phyloP scores from a whole-genome alignment of 2,113 vertebrate species.

The Boleophthalmus pectinirostris region DNA sequence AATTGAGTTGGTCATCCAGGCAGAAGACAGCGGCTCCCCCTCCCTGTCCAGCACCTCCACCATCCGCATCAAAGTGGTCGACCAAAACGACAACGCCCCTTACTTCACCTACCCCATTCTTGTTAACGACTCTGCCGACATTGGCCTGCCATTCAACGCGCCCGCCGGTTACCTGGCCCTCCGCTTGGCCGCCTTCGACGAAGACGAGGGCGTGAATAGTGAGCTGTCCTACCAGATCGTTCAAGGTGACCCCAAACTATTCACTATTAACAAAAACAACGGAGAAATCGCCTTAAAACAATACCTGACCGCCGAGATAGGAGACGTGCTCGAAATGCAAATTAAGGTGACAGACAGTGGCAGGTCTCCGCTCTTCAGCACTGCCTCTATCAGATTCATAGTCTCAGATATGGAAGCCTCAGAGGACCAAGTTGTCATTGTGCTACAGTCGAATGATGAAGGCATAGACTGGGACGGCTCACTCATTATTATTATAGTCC shows the following conservation, averaged over 20 bases:
- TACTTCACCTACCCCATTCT: slow-evolving; percentile 64
- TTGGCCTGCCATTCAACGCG: slow-evolving; percentile 59
- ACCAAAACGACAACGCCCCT: slow-evolving; percentile 75
- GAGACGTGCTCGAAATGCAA: slow-evolving; percentile 52
- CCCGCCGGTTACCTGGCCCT: slow-evolving; percentile 68
- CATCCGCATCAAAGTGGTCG: slow-evolving; percentile 66
- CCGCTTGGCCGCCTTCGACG: slow-evolving; percentile 57
- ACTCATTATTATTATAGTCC: slow-evolving; percentile 61
- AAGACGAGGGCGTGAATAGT: slow-evolving; percentile 62
- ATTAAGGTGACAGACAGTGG: slow-evolving; percentile 69
- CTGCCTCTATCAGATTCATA: slow-evolving; percentile 55
- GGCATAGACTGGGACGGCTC: slow-evolving; percentile 48
- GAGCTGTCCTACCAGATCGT: slow-evolving; percentile 63
- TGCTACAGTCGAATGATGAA: slow-evolving; percentile 53
- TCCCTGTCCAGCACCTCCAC: slow-evolving; percentile 49
- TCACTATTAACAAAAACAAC: slow-evolving; percentile 55
- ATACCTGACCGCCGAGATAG: slow-evolving; percentile 44
- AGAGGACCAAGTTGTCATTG: slow-evolving; percentile 64
- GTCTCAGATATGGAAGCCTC: slow-evolving; percentile 64
- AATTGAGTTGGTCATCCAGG: slow-evolving; percentile 67
- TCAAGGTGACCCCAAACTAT: slow-evolving; percentile 60
- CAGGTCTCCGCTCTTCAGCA: slow-evolving; percentile 49
- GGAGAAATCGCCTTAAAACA: slow-evolving; percentile 71
- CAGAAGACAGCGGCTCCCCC: slow-evolving; percentile 65
- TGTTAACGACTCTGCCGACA: slow-evolving; percentile 59